Evolutionary conservation across 2,797 vertebrate genomes (phyloP), one percentile per base, ranked within the genome.

Genomic region (Enteromius paludinosus): DNA sequence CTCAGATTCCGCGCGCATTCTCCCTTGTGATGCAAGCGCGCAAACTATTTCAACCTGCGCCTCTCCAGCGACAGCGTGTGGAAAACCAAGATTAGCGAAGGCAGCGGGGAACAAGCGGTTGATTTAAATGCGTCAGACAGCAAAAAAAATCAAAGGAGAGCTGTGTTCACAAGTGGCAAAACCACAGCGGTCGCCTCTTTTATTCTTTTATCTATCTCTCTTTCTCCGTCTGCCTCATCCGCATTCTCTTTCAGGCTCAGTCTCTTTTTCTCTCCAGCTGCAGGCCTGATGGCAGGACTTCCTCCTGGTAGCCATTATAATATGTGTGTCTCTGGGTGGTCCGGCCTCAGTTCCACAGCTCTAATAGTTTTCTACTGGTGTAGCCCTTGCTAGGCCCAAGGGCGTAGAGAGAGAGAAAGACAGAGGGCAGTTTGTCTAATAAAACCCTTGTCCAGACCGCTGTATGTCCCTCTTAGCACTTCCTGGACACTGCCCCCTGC

Each of bases 401-500:
- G 76, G 66, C 43, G 49, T 15, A 75, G 15, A 78, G 72, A 62
- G 30, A 75, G 7, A 88, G 64, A 54, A 33, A 84, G 33, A 82
- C 8, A 80, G 87, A 90, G 79, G 81, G 84, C 79, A 70, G 68
- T 84, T 94, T 96, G 95, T 94, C 96, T 97, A 97, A 98, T 98
- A 98, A 98, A 98, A 96, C 95, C 96, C 96, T 96, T 95, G 84
- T 93, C 91, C 93, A 88, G 92, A 91, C 92, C 89, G 78, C 83
- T 85, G 73, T 85, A 84, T 92, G 92, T 92, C 89, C 93, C 94
- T 94, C 92, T 90, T 91, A 94, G 93, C 94, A 94, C 92, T 95
- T 95, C 94, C 97, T 98, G 96, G 92, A 94, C 92, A 94, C 96
- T 97, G 96, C 97, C 96, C 96, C 96, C 95, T 95, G 91, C 89